phyloP scores from a whole-genome alignment of 2,888 invertebrate species.

The Ennomos erosarius region DNA sequence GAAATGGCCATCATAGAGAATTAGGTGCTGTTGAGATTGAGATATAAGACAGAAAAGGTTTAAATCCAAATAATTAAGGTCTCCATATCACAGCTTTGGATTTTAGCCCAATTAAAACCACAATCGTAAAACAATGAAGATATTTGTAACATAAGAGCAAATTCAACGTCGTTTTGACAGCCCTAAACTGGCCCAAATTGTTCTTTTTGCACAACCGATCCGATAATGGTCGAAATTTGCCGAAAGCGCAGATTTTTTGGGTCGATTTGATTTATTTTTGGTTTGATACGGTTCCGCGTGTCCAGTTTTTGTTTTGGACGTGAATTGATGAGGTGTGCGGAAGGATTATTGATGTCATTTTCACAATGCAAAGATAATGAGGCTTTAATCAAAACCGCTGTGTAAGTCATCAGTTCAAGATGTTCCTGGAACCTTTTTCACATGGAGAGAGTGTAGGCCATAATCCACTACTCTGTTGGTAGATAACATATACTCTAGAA shows the following conservation, averaged over 20 bases:
- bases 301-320: conserved; percentile 50
- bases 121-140: too few relatives aligned
- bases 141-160: neutral
- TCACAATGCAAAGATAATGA: conserved; percentile 1
- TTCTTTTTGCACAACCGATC: conserved; percentile 65
- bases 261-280: conserved; percentile 80
- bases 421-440: too few relatives aligned
- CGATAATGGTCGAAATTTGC: conserved; percentile 78
- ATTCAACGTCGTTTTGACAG: neutral
- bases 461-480: too few relatives aligned
- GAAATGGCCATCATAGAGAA: too few relatives aligned
- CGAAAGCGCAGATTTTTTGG: conserved; percentile 73
- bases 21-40: too few relatives aligned
- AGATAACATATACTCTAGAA: too few relatives aligned
- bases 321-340: conserved; percentile 58
- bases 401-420: too few relatives aligned
- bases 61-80: too few relatives aligned
- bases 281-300: conserved; percentile 77
- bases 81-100: too few relatives aligned
- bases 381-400: neutral
- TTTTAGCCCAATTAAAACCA: too few relatives aligned
- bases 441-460: too few relatives aligned
- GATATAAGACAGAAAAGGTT: too few relatives aligned
- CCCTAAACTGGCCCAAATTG: conserved; percentile 75
- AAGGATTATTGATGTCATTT: conserved; percentile 44